Conservation (phyloP, 2,888 invertebrate genomes). For the Blastobasis adustella region DNA sequence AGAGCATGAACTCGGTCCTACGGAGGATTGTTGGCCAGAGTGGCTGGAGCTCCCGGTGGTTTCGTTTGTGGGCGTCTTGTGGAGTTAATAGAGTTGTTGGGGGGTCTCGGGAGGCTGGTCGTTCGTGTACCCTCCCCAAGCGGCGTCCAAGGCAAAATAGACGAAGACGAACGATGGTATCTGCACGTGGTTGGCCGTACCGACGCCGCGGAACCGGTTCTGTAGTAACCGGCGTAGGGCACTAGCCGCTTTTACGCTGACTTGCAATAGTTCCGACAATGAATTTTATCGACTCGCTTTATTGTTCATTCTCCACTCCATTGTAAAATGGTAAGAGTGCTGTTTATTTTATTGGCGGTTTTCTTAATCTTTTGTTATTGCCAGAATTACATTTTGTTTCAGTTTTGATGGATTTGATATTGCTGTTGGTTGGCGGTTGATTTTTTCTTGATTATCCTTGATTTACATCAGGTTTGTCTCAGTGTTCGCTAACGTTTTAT, state of each 20-base stretch:
- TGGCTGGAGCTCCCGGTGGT: constrained; percentile 8
- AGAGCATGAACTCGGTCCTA: constrained; percentile 31
- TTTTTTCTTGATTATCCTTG: too few species aligned
- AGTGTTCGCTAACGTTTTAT: too few species aligned
- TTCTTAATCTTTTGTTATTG: too few species aligned
- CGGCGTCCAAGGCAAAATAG: constrained; percentile 46
- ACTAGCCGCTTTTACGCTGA: constrained; percentile 40
- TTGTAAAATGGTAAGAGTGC: too few species aligned
- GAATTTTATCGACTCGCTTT: constrained; percentile 28
- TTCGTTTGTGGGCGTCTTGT: neutral
- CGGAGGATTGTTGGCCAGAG: constrained; percentile 20
- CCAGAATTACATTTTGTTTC: too few species aligned
- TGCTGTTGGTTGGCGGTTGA: too few species aligned
- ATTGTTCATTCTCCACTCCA: neutral
- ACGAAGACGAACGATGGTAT: constrained; percentile 62
- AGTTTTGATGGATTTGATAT: too few species aligned
- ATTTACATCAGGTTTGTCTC: too few species aligned
- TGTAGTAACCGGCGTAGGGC: constrained; percentile 55
- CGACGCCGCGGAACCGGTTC: constrained; percentile 54
- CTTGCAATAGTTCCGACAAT: constrained; percentile 27
- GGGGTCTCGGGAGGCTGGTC: constrained; percentile 21
- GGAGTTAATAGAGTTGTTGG: constrained; percentile 12
- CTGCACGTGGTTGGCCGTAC: constrained; percentile 42
- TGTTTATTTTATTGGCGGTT: too few species aligned
- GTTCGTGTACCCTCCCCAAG: constrained; percentile 12